These are phyloP conservation scores for Peromyscus attwateri DNA, from an alignment of 2,797 vertebrate genomes.

Conservation along the genomic window DNA sequence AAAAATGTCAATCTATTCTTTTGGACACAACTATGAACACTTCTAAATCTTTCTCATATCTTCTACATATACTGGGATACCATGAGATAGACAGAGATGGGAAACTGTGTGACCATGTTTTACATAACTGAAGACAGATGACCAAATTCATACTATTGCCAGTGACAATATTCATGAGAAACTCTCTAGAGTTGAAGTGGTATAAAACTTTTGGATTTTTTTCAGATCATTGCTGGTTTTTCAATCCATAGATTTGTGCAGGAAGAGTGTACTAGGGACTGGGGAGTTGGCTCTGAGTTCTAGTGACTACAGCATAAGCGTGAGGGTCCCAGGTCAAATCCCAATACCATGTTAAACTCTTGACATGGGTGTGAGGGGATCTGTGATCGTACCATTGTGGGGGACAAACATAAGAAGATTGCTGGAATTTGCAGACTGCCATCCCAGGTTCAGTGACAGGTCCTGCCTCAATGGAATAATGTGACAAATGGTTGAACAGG, in stretches of 20 bases:
- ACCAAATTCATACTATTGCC: neutral
- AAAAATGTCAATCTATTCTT: neutral
- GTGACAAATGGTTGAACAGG: neutral
- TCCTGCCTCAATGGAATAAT: neutral
- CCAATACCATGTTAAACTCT: neutral
- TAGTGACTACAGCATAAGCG: neutral
- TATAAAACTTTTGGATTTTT: neutral
- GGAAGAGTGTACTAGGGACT: neutral
- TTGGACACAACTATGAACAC: neutral
- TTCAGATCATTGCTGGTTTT: neutral
- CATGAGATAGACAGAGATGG: neutral
- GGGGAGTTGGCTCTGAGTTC: neutral
- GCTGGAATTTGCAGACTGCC: neutral
- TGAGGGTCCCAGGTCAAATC: neutral
- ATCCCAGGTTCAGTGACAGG: neutral
- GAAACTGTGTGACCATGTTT: constrained; percentile 14
- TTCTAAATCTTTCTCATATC: constrained; percentile 30
- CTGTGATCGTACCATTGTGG: neutral
- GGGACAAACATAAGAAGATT: neutral
- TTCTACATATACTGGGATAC: neutral
- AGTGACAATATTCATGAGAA: neutral
- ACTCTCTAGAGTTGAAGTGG: neutral
- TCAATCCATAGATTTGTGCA: neutral
- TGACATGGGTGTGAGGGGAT: neutral
- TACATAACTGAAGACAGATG: neutral